Percentiles rank a stretch among this genome's conserved stretches.
These are phyloP conservation scores for Phrynocephalus versicolor DNA, from an alignment of 2,113 vertebrate species.

Conservation along the genomic window DNA sequence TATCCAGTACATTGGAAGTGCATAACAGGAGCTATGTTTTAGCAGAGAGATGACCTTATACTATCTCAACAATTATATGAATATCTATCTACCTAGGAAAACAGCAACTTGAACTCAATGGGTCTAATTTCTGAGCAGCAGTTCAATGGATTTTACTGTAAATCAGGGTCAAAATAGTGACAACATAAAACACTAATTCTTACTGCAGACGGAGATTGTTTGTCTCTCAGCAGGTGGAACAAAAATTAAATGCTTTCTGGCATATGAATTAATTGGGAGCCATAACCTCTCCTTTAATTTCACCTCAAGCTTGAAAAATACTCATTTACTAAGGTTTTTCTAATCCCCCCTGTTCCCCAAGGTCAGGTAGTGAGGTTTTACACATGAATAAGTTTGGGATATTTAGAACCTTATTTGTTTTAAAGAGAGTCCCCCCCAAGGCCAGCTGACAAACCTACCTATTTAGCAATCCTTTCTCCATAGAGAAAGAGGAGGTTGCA, in stretches of 20 bases:
- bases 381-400: neutral
- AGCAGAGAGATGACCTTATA: neutral
- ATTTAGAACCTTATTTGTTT: neutral
- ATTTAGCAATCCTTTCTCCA: no score
- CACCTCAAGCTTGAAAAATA: neutral
- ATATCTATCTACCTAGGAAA: neutral
- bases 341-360: neutral
- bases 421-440: neutral
- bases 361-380: neutral
- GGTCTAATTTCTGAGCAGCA: neutral
- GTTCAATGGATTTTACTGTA: neutral
- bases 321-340: neutral
- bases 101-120: neutral
- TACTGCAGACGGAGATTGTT: neutral
- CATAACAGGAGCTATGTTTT: slow-evolving; percentile 4
- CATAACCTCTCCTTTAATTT: neutral
- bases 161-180: neutral
- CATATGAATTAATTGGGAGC: slow-evolving; percentile 18
- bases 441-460: neutral
- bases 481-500: neutral
- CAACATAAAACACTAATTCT: neutral
- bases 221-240: neutral
- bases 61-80: neutral
- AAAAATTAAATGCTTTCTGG: neutral
- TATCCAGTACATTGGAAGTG: slow-evolving; percentile 3